Base-by-base conservation (phyloP, 2,888 invertebrate genomes). In the Tetheella fluctuosa region DNA sequence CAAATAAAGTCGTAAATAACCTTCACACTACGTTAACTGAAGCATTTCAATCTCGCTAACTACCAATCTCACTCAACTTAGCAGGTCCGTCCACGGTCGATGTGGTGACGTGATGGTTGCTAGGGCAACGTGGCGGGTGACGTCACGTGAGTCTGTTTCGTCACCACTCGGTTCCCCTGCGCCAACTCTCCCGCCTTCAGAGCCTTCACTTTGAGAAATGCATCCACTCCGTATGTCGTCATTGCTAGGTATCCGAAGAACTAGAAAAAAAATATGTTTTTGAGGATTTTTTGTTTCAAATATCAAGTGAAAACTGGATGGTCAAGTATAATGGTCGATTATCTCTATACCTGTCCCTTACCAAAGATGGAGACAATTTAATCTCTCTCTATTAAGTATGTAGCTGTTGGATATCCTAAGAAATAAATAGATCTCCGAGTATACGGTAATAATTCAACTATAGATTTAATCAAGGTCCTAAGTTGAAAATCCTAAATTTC, bases 211-310 rank as follows among this genome's bases (percentile, higher is more conserved):
- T 97, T 97, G 28, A 97, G 84, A 89, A 95, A 97, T 34, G 96
- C 96, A 76, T 98, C 98, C 67, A 94, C 94, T 0, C 95, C 97
- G 86, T 98, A 98, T 2, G 94, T 87, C 66, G 96, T 93, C 97
- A 97, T 97, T 2, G 96, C 96, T 63, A 95, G 94, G 87, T 96
- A 98, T 54, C 97, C 97, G 86, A 98, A 98, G 86, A 98, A 96
- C 97, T 97, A 91, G n/a, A 94, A 94, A 71, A 54, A 23, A 42
- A 55, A 2, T 13, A 2, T 34, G 2, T 13, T 34, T 13, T 13
- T 4, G 2, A 7, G 5, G 8, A 30, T 30, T 30, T 30, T 8
- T 30, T 5, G 5, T 8, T 8, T 30, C 6, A 30, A 30, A 6
- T 30, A n/a, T n/a, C n/a, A n/a, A n/a, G n/a, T n/a, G n/a, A n/a